These are phyloP conservation scores for Cygnus buccinator DNA, from an alignment of 2,113 vertebrate species.

Conservation along the genomic window DNA sequence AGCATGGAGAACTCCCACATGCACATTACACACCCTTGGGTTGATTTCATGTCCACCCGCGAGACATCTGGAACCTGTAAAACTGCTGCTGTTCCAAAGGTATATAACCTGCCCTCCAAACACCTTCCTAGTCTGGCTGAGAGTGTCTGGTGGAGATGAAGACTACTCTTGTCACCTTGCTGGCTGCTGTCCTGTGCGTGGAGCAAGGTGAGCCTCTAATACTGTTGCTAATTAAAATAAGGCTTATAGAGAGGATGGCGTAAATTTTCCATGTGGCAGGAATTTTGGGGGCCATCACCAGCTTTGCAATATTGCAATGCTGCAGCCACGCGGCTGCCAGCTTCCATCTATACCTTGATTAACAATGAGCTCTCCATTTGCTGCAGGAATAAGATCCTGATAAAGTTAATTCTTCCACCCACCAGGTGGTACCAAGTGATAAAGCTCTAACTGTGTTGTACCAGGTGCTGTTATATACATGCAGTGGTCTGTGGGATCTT, in stretches of 20 bases:
- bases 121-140: neutral
- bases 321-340: neutral
- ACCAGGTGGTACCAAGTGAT: neutral
- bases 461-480: neutral
- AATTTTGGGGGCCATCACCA: neutral
- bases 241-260: neutral
- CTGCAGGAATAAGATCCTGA: neutral
- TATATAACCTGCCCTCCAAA: conserved; percentile 56
- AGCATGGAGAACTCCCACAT: conserved; percentile 48
- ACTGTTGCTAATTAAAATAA: neutral
- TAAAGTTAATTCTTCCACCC: neutral
- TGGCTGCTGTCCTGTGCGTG: conserved; percentile 33
- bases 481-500: neutral
- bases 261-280: neutral
- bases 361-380: neutral
- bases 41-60: neutral
- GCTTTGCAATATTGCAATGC: accelerated
- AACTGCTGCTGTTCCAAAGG: conserved; percentile 3
- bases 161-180: neutral
- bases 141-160: conserved; percentile 40
- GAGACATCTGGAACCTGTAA: conserved; percentile 24
- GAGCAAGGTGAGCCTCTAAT: conserved; percentile 47
- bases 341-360: neutral
- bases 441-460: accelerated
- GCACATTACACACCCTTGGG: conserved; percentile 9